Evolutionary conservation across 2,888 invertebrate genomes (phyloP), one percentile per base, ranked within the genome.

Genomic region (Teleogryllus oceanicus): DNA sequence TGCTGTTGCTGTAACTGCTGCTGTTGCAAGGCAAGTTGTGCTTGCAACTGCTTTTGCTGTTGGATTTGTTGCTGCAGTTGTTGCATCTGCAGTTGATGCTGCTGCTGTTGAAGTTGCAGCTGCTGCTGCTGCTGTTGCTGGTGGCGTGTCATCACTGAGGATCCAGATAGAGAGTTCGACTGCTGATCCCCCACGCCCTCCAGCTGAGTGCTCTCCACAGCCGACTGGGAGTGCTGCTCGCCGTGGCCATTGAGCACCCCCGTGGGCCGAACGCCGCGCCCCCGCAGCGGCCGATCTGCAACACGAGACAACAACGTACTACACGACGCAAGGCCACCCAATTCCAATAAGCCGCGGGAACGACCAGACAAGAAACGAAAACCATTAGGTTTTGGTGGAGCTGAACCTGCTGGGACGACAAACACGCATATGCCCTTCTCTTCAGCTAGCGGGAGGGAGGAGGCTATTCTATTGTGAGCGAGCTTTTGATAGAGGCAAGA

Each of bases 171-270:
- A 37, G 37, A 37, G 37, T 37, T 37, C 8, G 37, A 37, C 37
- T 37, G 37, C 5, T 21, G 20, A 21, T 49, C 24, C 49, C 50
- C 50, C 12, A 77, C 18, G 21, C 16, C 74, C 62, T 78, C 24
- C 49, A 74, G 21, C 21, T 1, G 37, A 49, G 78, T 11, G 49
- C 0, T 20, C 49, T 24, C 51, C 62, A n/a, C 13, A 13, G 16
- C 62, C 3, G 62, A 13, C 5, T 18, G 16, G 8, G 16, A 10
- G 49, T 77, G 51, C 50, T 50, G 81, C 85, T 91, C 91, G 79
- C 89, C 89, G 85, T 90, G 90, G 2, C 91, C 91, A 85, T 91
- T 91, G 79, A 90, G 88, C 13, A n/a, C 62, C 13, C 16, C 62
- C 62, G 62, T 62, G 62, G 62, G 16, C 13, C 62, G 62, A 62